Evolutionary conservation across 2,797 vertebrate genomes (phyloP).

Genomic region (Neosalanx taihuensis): DNA sequence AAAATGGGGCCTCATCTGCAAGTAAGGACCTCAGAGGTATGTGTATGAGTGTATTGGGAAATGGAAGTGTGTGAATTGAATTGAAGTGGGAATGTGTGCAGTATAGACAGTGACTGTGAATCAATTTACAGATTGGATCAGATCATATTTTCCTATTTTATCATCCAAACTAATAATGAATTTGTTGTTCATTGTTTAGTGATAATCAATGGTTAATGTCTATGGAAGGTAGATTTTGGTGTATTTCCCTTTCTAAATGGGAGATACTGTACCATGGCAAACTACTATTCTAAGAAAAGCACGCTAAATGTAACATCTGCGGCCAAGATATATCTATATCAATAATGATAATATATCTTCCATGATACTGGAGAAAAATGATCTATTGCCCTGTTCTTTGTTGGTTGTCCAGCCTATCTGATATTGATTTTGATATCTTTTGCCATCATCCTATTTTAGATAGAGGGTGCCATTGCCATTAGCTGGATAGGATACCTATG

Average conservation of each 20-base stretch:
- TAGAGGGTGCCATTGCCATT: background rate
- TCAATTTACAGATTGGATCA: background rate
- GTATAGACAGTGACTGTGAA: background rate
- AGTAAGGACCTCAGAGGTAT: background rate
- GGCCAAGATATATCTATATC: slow-evolving; percentile 27
- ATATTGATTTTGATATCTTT: slow-evolving; percentile 42
- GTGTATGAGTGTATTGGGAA: slow-evolving; percentile 14
- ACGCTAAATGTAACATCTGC: background rate
- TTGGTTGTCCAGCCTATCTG: slow-evolving; percentile 22
- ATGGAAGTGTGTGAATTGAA: slow-evolving; percentile 8
- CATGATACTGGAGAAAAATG: slow-evolving; percentile 34
- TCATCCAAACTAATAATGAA: too few relatives aligned
- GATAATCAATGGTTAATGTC: too few relatives aligned
- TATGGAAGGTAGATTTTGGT: background rate
- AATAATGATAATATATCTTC: slow-evolving; percentile 40
- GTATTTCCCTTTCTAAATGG: background rate
- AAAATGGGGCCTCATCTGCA: background rate
- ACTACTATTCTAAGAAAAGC: slow-evolving; percentile 6
- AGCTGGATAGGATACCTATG: background rate
- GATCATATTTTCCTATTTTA: background rate
- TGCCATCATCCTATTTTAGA: slow-evolving; percentile 25
- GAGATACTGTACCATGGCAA: background rate
- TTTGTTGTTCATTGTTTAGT: too few relatives aligned
- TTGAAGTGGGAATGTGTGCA: slow-evolving; percentile 26
- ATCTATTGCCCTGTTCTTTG: slow-evolving; percentile 29